Evolutionary conservation across 2,113 vertebrate species (phyloP).

Genomic region (Myiagra hebetior): DNA sequence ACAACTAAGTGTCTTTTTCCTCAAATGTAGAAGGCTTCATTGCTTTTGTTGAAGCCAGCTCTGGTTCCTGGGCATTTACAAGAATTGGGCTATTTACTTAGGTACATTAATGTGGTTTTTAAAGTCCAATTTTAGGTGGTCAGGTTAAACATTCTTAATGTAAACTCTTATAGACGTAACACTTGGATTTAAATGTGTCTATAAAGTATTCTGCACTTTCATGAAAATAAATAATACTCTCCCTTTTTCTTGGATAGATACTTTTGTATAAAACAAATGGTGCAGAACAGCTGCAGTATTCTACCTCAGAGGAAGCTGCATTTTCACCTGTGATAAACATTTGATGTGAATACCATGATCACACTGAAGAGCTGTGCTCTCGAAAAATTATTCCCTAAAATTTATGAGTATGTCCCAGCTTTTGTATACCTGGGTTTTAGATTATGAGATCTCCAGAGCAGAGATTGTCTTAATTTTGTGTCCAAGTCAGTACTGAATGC

Average conservation of each 20-base stretch:
- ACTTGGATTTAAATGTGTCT: not conserved
- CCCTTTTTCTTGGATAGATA: not conserved
- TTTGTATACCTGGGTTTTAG: not conserved
- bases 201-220: not conserved
- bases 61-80: not conserved
- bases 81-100: not conserved
- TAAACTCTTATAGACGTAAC: not conserved
- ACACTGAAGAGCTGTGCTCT: not conserved
- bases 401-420: not conserved
- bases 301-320: constrained; percentile 10
- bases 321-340: constrained; percentile 2
- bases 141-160: not conserved
- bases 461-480: not conserved
- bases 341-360: not conserved
- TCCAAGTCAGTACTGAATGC: not conserved
- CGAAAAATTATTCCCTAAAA: not conserved
- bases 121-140: not conserved
- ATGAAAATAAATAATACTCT: not conserved
- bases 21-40: not conserved
- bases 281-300: constrained; percentile 41
- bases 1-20: not conserved
- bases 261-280: constrained; percentile 1
- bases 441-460: not conserved
- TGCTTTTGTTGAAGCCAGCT: not conserved
- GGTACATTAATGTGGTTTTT: not conserved